Base-by-base conservation (phyloP, 1,140 invertebrate species). In the Ceratina calcarata region DNA sequence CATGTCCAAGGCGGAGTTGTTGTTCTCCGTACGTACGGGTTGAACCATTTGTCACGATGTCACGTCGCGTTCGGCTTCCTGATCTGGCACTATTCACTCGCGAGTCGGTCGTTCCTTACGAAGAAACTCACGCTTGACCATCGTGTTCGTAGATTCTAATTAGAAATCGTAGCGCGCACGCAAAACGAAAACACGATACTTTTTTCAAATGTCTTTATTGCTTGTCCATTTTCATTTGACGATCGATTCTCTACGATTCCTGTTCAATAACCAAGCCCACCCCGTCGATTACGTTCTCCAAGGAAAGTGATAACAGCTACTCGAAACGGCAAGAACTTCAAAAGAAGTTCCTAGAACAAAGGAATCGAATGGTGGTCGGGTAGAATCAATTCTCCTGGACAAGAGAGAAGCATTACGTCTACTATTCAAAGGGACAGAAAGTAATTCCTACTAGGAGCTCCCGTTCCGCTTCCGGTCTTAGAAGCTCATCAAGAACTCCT, bases 1-100 rank as follows among this genome's bases (percentile, higher is more conserved):
- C 94, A 96, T 96, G 93, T 96, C 96, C 93, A 95, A 94, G 91
- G 95, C 94, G 91, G 94, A 94, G 92, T 95, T 96, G 93, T 95
- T 95, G 91, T 94, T 95, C 83, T 95, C 95, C 71, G 93, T 93
- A 78, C 92, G 93, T 91, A 90, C 92, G 77, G 91, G 91, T 82
- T 92, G 91, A 81, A 92, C 91, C 90, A 92, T 92, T 91, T 71
- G 76, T 70, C 64, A 77, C 61, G 69, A 53, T 68, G 66, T 62
- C 65, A 37, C 27, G 60, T 68, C 49, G 13, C 71, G 57, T 55
- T 8, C 66, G 53, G 81, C 18, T 64, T 81, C 22, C 57, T 51
- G 58, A 78, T 67, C 18, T 55, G 67, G 32, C 57, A 51, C 16
- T 62, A n/a, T 61, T 61, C 55, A 55, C 58, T 70, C 27, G 64